phyloP scores from a whole-genome alignment of 2,888 invertebrate species.

The Leuctra nigra region DNA sequence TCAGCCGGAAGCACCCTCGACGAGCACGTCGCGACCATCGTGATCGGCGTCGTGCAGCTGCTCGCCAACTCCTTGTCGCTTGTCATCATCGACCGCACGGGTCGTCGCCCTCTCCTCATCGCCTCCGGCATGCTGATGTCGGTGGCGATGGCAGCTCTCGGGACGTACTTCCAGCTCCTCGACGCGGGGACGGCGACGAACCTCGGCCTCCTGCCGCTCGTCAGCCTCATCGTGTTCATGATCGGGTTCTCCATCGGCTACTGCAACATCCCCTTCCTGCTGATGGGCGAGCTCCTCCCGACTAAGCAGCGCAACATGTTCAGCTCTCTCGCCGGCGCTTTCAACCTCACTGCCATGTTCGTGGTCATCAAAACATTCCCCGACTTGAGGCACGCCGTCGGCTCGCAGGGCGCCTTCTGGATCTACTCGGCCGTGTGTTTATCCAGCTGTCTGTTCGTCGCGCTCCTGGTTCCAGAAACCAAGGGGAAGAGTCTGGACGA shows the following conservation, averaged over 20 bases:
- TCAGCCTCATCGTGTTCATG: constrained; percentile 51
- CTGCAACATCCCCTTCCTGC: constrained; percentile 55
- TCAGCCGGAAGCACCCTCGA: constrained; percentile 47
- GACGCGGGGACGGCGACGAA: constrained; percentile 29
- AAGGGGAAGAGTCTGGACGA: constrained; percentile 61
- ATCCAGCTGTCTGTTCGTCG: constrained; percentile 47
- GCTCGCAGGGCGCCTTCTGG: constrained; percentile 51
- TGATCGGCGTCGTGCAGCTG: constrained; percentile 51
- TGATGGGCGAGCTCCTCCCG: constrained; percentile 56
- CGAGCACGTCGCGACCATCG: constrained; percentile 49
- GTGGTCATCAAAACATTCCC: constrained; percentile 50
- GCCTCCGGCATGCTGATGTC: constrained; percentile 50
- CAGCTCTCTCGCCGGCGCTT: constrained; percentile 49
- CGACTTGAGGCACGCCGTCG: constrained; percentile 38
- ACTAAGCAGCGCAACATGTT: constrained; percentile 48
- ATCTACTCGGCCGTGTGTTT: constrained; percentile 48
- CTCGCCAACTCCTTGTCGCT: constrained; percentile 47
- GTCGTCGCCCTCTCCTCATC: constrained; percentile 52
- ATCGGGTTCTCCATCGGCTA: constrained; percentile 54
- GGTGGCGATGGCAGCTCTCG: constrained; percentile 48
- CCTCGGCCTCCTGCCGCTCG: constrained; percentile 44
- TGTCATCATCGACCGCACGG: constrained; percentile 52
- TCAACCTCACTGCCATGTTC: constrained; percentile 50
- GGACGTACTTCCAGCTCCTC: constrained; percentile 48
- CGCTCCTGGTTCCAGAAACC: constrained; percentile 56